Evolutionary conservation across 1,140 invertebrate species (phyloP).

Genomic region (Tribolium madens): DNA sequence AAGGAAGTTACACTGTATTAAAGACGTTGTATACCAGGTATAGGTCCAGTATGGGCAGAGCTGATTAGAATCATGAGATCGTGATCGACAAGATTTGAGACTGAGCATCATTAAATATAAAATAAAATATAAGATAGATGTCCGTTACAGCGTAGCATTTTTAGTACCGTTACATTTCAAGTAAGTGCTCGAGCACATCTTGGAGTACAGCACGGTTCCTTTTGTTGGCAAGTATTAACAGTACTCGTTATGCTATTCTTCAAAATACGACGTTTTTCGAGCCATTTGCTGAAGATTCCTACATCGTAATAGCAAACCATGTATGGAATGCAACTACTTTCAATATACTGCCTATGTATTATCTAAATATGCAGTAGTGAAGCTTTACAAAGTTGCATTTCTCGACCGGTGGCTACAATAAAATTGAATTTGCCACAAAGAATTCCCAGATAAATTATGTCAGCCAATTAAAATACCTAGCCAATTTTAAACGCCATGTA

Average conservation of each 20-base stretch:
- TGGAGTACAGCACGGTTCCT: conserved; percentile 18
- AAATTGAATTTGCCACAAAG: conserved; percentile 22
- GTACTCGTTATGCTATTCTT: conserved; percentile 10
- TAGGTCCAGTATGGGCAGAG: not conserved
- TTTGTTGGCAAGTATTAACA: conserved; percentile 13
- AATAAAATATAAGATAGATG: conserved; percentile 4
- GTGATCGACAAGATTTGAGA: conserved; percentile 16
- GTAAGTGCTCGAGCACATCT: conserved; percentile 35
- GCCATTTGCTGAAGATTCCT: conserved; percentile 21
- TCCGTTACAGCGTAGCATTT: conserved; percentile 26
- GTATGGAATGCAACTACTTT: conserved; percentile 10
- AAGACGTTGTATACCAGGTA: too few relatives aligned
- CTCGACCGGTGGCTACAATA: conserved; percentile 21
- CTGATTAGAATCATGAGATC: not conserved
- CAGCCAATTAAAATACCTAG: conserved; percentile 4
- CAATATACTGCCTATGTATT: conserved; percentile 15
- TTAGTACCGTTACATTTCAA: conserved; percentile 38
- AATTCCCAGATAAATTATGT: conserved; percentile 5
- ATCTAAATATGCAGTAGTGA: conserved; percentile 16
- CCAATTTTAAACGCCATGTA: not conserved
- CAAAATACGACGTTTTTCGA: conserved; percentile 33
- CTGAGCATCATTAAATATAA: conserved; percentile 21
- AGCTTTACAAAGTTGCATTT: not conserved
- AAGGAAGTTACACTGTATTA: too few relatives aligned
- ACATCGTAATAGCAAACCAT: conserved; percentile 19